Percentiles rank a stretch among this genome's conserved stretches.
Conservation (phyloP, 64 coral and sea anemone species). For the Catalaphyllia jardinei region DNA sequence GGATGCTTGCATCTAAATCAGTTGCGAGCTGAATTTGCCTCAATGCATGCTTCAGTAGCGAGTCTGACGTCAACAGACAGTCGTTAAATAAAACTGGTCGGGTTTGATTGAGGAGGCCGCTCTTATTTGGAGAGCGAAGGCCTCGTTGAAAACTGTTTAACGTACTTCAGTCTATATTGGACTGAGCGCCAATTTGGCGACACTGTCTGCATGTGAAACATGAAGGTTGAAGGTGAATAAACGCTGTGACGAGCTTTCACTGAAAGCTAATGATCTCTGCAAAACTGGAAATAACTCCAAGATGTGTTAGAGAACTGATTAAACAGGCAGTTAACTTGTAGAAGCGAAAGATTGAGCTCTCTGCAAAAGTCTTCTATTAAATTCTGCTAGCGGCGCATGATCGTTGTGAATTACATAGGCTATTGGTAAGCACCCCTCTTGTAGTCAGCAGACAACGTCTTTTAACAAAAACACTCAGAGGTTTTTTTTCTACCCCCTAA, state of each 20-base stretch:
- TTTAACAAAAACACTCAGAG: no score
- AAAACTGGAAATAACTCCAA: not conserved
- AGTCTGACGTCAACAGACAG: not conserved
- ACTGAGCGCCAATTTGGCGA: not conserved
- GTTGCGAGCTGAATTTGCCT: not conserved
- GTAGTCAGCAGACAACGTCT: no score
- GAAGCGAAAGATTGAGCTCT: not conserved
- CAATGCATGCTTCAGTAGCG: not conserved
- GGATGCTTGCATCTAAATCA: not conserved
- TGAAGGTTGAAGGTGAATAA: not conserved
- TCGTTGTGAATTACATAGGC: not conserved
- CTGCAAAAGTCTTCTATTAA: not conserved
- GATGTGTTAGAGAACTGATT: not conserved
- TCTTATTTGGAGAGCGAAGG: not conserved
- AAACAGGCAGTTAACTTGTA: not conserved
- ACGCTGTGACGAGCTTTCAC: not conserved
- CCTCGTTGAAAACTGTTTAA: not conserved
- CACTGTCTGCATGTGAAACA: not conserved
- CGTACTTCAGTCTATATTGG: slow-evolving; percentile 1
- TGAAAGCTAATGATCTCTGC: not conserved
- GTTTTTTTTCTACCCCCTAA: no score
- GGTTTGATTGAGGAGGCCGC: not conserved
- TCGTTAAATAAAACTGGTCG: not conserved
- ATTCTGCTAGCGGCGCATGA: no score
- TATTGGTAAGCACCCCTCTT: no score